Conservation (phyloP, 1,140 invertebrate species). For the Macrobrachium nipponense region DNA sequence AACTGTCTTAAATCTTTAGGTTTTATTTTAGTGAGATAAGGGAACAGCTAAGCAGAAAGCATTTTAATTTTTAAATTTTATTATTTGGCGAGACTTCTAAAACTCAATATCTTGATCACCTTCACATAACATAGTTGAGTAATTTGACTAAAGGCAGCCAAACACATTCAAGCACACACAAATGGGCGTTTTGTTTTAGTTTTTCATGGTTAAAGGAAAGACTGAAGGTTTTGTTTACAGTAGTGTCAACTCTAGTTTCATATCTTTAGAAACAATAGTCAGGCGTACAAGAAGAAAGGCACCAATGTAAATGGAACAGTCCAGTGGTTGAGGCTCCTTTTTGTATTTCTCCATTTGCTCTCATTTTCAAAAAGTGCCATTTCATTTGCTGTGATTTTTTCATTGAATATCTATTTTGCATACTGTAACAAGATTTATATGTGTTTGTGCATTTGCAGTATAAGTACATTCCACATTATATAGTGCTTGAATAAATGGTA, state of each 20-base stretch:
- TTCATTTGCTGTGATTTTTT: slow-evolving; percentile 44
- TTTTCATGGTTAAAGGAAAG: slow-evolving; percentile 2
- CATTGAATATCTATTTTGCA: slow-evolving; percentile 60
- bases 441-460: slow-evolving; percentile 56
- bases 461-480: slow-evolving; percentile 55
- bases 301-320: slow-evolving; percentile 31
- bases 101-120: too few species aligned
- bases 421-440: slow-evolving; percentile 50
- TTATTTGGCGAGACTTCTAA: too few species aligned
- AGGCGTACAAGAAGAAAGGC: slow-evolving; percentile 32
- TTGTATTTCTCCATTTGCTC: slow-evolving; percentile 40
- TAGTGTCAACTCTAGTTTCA: slow-evolving; percentile 3
- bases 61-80: too few species aligned
- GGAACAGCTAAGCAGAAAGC: too few species aligned
- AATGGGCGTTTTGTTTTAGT: background rate
- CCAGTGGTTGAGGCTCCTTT: slow-evolving; percentile 33
- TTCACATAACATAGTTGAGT: too few species aligned
- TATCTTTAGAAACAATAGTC: slow-evolving; percentile 16
- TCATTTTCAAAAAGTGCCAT: slow-evolving; percentile 42
- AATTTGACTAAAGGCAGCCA: background rate
- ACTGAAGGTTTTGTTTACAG: slow-evolving; percentile 3
- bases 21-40: too few species aligned
- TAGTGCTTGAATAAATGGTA: slow-evolving; percentile 60
- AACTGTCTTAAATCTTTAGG: too few species aligned
- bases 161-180: background rate